Percentiles rank a stretch among this genome's conserved stretches.
Conservation (phyloP, 2,797 vertebrate species). For the Xiphorhynchus erythropygius region DNA sequence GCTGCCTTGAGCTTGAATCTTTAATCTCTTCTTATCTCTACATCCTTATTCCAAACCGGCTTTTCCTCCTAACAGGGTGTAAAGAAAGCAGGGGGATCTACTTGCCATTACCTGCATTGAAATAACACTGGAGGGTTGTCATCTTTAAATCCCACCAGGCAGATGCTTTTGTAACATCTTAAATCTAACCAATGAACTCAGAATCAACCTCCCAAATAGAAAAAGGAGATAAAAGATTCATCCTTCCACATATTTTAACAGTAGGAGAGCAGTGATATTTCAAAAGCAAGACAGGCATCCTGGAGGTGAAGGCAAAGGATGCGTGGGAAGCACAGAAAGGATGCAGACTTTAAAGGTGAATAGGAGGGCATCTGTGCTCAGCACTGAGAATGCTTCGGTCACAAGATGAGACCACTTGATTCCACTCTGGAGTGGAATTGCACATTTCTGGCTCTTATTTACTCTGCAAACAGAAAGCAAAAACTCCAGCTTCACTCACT, state of each 20-base stretch:
- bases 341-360: conserved; percentile 50
- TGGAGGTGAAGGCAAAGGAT: conserved; percentile 59
- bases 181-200: conserved; percentile 59
- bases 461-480: conserved; percentile 4
- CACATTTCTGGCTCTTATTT: conserved; percentile 18
- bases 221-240: conserved; percentile 65
- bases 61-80: conserved; percentile 15
- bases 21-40: conserved; percentile 44
- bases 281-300: conserved; percentile 60
- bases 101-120: conserved; percentile 22
- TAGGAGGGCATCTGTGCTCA: conserved; percentile 32
- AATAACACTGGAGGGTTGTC: conserved; percentile 43
- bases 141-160: conserved; percentile 54
- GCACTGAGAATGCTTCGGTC: neutral
- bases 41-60: conserved; percentile 46
- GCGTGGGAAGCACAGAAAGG: conserved; percentile 44
- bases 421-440: neutral
- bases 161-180: conserved; percentile 51
- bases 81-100: conserved; percentile 20
- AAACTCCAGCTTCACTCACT: neutral
- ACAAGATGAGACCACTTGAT: conserved; percentile 35
- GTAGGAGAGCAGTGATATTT: conserved; percentile 65
- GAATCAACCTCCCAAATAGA: conserved; percentile 64
- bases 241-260: conserved; percentile 64
- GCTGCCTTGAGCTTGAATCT: neutral